A percentile compares a stretch with the other conserved stretches of the same genome.
phyloP scores from a whole-genome alignment of 2,888 invertebrate species.

The Eupeodes luniger region DNA sequence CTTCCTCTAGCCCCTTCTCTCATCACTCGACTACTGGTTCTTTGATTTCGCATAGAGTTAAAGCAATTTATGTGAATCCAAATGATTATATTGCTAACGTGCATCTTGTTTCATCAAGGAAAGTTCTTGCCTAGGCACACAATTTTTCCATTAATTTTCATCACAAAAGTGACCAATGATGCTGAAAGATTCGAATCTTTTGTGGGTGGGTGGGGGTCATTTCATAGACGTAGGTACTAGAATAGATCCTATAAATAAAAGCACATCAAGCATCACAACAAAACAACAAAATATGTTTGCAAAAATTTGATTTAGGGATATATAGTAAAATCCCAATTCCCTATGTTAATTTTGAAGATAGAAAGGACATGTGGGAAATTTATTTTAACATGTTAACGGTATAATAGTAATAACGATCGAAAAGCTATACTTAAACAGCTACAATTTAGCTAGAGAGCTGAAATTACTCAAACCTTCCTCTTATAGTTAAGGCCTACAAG shows the following conservation, averaged over 20 bases:
- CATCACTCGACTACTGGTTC: background rate
- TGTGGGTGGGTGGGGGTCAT: background rate
- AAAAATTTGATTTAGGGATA: conserved; percentile 12
- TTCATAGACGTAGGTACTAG: background rate
- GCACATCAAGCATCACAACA: background rate
- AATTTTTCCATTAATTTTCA: conserved; percentile 58
- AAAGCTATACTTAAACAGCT: background rate
- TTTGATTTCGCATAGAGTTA: conserved; percentile 29
- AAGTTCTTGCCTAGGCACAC: conserved; percentile 17
- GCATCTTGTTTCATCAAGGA: background rate
- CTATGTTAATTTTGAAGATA: conserved; percentile 48
- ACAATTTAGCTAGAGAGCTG: too few relatives aligned
- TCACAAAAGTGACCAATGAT: conserved; percentile 54
- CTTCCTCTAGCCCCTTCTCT: background rate
- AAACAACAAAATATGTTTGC: background rate
- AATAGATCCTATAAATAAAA: too few relatives aligned
- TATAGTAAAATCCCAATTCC: conserved; percentile 49
- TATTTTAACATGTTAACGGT: background rate
- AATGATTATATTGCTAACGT: conserved; percentile 46
- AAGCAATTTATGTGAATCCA: conserved; percentile 60
- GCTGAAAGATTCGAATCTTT: conserved; percentile 39
- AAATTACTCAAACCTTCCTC: too few relatives aligned
- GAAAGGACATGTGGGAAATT: conserved; percentile 38
- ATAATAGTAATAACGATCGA: background rate
- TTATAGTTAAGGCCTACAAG: background rate